A percentile compares a stretch with the other conserved stretches of the same genome.
Evolutionary conservation across 2,888 invertebrate species (phyloP).

Genomic region (Cetonia aurata): DNA sequence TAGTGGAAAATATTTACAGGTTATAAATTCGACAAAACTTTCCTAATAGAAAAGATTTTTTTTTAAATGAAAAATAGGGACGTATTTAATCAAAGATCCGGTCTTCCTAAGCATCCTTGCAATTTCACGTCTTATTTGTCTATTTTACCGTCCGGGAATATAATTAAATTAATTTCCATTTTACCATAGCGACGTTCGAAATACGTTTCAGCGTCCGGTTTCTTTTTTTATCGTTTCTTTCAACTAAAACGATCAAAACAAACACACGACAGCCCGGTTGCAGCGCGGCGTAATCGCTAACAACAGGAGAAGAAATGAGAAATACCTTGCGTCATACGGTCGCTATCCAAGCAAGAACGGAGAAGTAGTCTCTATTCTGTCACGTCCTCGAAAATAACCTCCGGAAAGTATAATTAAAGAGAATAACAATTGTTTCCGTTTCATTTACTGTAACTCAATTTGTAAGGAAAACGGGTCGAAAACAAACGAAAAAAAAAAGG

Average conservation of each 20-base stretch:
- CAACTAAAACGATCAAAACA: background rate
- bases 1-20: background rate
- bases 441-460: slow-evolving; percentile 8
- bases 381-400: background rate
- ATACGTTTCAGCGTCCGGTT: background rate
- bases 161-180: slow-evolving; percentile 1
- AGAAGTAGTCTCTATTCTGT: background rate
- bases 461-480: background rate
- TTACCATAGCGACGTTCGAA: background rate
- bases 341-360: background rate
- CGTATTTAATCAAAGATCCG: too few relatives aligned
- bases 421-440: slow-evolving; percentile 2
- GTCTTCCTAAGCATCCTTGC: too few relatives aligned
- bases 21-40: background rate
- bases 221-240: background rate
- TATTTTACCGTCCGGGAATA: background rate
- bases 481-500: too few relatives aligned
- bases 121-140: background rate
- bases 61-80: too few relatives aligned
- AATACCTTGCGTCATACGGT: too few relatives aligned
- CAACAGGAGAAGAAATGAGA: background rate
- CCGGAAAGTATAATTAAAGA: background rate
- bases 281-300: background rate
- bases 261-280: background rate
- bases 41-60: background rate